Percentiles rank a stretch among this genome's conserved stretches.
phyloP scores from a whole-genome alignment of 2,888 invertebrate species.

The Cephonodes hylas region DNA sequence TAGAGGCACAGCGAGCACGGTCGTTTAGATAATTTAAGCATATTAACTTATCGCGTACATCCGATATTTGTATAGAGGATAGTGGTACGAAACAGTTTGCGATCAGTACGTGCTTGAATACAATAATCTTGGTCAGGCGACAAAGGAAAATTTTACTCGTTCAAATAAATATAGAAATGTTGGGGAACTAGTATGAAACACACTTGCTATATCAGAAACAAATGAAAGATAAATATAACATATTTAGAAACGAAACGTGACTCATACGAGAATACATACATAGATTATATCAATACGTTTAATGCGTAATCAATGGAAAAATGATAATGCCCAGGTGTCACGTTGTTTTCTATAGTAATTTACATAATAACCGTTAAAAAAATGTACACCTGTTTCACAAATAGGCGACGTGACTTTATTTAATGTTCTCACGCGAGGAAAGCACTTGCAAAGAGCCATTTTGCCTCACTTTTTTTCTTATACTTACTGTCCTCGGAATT shows the following conservation, averaged over 20 bases:
- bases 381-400: constrained; percentile 11
- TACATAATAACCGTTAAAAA: background rate
- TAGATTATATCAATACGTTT: background rate
- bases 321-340: background rate
- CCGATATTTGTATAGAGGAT: background rate
- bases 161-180: background rate
- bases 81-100: background rate
- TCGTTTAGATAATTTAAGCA: background rate
- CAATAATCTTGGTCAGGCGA: background rate
- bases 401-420: constrained; percentile 33
- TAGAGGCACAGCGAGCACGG: background rate
- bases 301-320: background rate
- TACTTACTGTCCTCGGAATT: constrained; percentile 38
- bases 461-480: background rate
- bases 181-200: background rate
- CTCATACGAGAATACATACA: background rate
- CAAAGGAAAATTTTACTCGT: background rate
- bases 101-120: background rate
- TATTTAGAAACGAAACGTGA: background rate
- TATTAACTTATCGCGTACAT: background rate
- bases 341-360: background rate
- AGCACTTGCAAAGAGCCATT: background rate
- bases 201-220: background rate
- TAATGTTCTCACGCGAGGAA: constrained; percentile 34
- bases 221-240: background rate